Evolutionary conservation across 2,888 invertebrate genomes (phyloP), one percentile per base, ranked within the genome.

Genomic region (Eupithecia dodoneata): DNA sequence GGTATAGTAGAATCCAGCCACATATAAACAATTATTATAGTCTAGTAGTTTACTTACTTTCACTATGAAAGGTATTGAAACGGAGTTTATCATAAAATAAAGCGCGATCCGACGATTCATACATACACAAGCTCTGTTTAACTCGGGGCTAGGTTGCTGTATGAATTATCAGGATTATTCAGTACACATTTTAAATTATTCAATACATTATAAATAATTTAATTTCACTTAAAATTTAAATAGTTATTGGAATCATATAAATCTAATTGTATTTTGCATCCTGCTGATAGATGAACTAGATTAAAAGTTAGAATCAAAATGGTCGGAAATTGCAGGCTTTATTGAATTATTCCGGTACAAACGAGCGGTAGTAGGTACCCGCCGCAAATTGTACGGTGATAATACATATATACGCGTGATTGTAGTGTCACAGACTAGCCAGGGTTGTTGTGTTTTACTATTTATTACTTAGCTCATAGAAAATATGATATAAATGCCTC

Each of bases 331-430:
- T 77, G 72, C 78, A 73, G 41, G 77, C 66, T 76, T 76, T 79
- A 80, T 80, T 82, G 66, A 78, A 82, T 82, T 72, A 81, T 78
- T 79, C 74, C 76, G 76, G 47, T 63, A 80, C 79, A 76, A 80
- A 82, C 77, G 76, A 78, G 79, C 72, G 80, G 76, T 10, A 12
- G 59, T 30, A 59, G 63, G 18, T 30, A 30, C 75, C 65, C 41
- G 52, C 72, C 71, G 73, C 75, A 45, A 71, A 69, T 75, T 73
- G 75, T 76, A 76, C 70, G 59, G 72, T 55, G 72, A 76, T 72
- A 71, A 77, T 76, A n/a, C n/a, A n/a, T n/a, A 76, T 70, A 77
- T 76, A 79, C 55, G 66, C 49, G 69, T 77, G 63, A 72, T 74
- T 76, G 67, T 75, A 55, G 45, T 3, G 18, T 4, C 70, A 70